These are phyloP conservation scores for Nephrotoma flavescens DNA, from an alignment of 2,888 invertebrate genomes.

Conservation along the genomic window DNA sequence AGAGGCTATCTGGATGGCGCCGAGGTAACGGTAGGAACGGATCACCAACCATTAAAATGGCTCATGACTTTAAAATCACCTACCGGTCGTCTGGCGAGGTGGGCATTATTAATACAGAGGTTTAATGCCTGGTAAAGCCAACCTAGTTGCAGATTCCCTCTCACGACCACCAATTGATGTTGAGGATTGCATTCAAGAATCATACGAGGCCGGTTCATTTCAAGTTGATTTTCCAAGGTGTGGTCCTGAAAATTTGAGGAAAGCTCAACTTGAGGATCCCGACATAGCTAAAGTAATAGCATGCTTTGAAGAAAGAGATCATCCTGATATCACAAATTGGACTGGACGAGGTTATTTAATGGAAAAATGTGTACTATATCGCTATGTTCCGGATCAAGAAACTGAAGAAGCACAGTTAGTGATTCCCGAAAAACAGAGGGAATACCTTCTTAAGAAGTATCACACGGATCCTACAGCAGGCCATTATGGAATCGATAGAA, in stretches of 20 bases:
- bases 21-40: too few relatives aligned
- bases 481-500: constrained; percentile 17
- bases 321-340: constrained; percentile 9
- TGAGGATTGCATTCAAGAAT: too few relatives aligned
- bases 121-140: constrained; percentile 22
- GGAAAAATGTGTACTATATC: too few relatives aligned
- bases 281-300: constrained; percentile 13
- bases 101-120: constrained; percentile 26
- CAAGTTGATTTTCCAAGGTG: not conserved
- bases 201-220: not conserved
- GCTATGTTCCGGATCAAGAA: too few relatives aligned
- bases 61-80: constrained; percentile 20
- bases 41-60: constrained; percentile 28
- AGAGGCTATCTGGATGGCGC: too few relatives aligned
- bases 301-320: constrained; percentile 1
- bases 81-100: constrained; percentile 27
- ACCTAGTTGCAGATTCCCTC: constrained; percentile 14
- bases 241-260: constrained; percentile 1
- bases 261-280: constrained; percentile 14
- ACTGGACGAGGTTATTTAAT: constrained; percentile 6
- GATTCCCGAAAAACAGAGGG: constrained; percentile 10
- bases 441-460: constrained; percentile 7
- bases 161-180: not conserved
- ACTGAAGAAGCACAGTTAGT: constrained; percentile 7
- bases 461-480: constrained; percentile 16